Conservation (phyloP, 2,797 vertebrate species). For the Rhynchonycteris naso region DNA sequence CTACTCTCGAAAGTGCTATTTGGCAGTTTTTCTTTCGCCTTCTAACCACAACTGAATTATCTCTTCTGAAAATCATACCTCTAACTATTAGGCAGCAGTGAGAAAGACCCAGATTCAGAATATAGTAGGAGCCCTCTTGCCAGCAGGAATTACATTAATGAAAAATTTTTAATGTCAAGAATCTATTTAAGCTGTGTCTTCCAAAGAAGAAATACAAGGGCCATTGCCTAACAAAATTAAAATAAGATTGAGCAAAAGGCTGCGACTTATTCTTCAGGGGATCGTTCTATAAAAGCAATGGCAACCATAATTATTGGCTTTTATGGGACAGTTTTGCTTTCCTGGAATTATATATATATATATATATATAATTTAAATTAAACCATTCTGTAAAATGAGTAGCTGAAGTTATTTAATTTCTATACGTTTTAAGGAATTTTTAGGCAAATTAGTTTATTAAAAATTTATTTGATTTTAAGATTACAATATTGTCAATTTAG, state of each 20-base stretch:
- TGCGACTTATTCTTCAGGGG: background rate
- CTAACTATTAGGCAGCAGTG: background rate
- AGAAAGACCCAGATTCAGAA: background rate
- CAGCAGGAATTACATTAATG: background rate
- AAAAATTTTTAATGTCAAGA: constrained; percentile 35
- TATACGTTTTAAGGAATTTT: background rate
- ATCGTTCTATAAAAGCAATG: background rate
- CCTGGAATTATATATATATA: constrained; percentile 15
- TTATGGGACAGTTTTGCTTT: background rate
- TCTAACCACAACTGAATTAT: constrained; percentile 35
- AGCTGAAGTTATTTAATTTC: background rate
- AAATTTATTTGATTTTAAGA: background rate
- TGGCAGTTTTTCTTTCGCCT: constrained; percentile 2
- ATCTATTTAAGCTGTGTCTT: background rate
- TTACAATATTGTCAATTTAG: background rate
- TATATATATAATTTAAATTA: constrained; percentile 28
- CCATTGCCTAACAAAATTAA: constrained; percentile 46
- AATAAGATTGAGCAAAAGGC: constrained; percentile 22
- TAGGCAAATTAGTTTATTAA: constrained; percentile 21
- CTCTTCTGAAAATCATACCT: constrained; percentile 26
- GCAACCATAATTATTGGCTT: background rate
- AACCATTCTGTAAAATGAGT: constrained; percentile 10
- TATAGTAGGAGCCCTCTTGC: background rate
- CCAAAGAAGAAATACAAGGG: background rate
- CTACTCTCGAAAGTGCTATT: background rate